Base-by-base conservation (phyloP, 1,140 invertebrate species). In the Conopomorpha cramerella region DNA sequence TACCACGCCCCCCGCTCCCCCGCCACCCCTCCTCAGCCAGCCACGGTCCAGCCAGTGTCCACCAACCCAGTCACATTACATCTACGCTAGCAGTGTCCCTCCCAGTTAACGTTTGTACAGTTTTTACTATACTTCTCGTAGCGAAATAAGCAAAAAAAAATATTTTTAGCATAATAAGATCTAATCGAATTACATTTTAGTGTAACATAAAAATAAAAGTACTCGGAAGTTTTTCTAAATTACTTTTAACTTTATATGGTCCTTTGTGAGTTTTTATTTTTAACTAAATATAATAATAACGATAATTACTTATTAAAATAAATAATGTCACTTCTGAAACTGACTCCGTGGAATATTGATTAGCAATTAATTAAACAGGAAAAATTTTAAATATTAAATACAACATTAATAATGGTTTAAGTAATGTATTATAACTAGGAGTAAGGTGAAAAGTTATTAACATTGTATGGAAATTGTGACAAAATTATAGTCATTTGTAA, bases 401-500 rank as follows among this genome's bases (percentile, higher is more conserved):
- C 65, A 62, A 58, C 57, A 57, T 65, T 68, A 59, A 61, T 63
- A 58, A 58, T 53, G 54, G 52, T 55, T 71, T 71, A 71, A 71
- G 70, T 71, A 63, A 65, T 74, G 70, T 74, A 74, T 74, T 74
- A 74, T 74, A 74, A 74, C 64, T 74, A 74, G 66, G 36, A 53
- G 41, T 74, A 74, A 74, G 70, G 63, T 74, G 70, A 74, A 73
- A 71, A 70, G 66, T 74, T 74, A 74, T 74, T 74, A 74, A 73
- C 68, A 73, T 67, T 73, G 68, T 73, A 73, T 73, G 68, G 66
- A 71, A 73, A 73, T 73, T 71, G 68, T 73, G 68, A 73, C 68
- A 73, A 73, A 73, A 73, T 73, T 73, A 71, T 73, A 73, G 68
- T 73, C 68, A 73, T 73, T 73, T 73, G 68, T 73, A 73, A 73